Percentiles rank a stretch among this genome's conserved stretches.
Evolutionary conservation across 2,888 invertebrate species (phyloP).

Genomic region (Deilephila porcellus): DNA sequence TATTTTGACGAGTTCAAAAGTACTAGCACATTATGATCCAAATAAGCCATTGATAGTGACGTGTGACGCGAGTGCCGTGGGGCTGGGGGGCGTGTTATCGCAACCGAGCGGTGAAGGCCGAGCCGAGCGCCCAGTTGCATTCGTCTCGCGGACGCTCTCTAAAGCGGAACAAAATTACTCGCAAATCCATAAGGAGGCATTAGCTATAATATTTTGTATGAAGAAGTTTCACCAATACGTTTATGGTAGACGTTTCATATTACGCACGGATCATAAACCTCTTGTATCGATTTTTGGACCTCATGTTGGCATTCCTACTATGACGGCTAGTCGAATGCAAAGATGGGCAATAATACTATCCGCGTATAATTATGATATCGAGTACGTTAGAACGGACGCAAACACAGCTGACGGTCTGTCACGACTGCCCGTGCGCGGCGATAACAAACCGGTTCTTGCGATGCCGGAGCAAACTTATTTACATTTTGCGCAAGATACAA

Average conservation of each 20-base stretch:
- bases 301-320: conserved; percentile 37
- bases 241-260: conserved; percentile 35
- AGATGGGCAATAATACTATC: conserved; percentile 39
- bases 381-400: conserved; percentile 34
- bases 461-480: conserved; percentile 38
- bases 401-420: conserved; percentile 39
- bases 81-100: conserved; percentile 40
- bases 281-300: conserved; percentile 42
- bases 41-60: conserved; percentile 37
- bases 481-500: conserved; percentile 35
- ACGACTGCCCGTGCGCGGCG: conserved; percentile 27
- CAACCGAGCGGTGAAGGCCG: conserved; percentile 36
- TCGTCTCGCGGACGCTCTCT: conserved; percentile 29
- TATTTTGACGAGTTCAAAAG: conserved; percentile 32
- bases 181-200: conserved; percentile 30
- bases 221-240: conserved; percentile 23
- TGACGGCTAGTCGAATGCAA: conserved; percentile 38
- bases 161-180: conserved; percentile 22
- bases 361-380: conserved; percentile 37
- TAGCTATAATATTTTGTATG: too few species aligned
- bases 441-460: neutral
- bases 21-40: conserved; percentile 41
- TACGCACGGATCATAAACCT: conserved; percentile 44
- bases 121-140: conserved; percentile 35
- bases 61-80: conserved; percentile 41